Conservation (phyloP, 2,888 invertebrate species). For the Herminia tarsipennalis region DNA sequence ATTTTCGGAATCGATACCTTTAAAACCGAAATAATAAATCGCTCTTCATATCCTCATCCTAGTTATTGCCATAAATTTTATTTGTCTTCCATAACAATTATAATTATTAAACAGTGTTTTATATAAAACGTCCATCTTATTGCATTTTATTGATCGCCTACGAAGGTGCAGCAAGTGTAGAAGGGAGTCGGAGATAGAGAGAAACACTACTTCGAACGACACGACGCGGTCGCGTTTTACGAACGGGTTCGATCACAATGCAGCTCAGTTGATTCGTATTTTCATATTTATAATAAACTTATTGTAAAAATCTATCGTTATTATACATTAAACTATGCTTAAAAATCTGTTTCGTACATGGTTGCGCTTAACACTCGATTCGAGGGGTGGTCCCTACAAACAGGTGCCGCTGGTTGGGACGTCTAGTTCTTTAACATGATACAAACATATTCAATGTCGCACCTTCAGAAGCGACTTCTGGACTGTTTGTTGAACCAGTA, state of each 20-base stretch:
- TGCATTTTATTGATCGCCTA: constrained; percentile 42
- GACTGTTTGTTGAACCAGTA: constrained; percentile 12
- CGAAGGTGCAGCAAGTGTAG: constrained; percentile 62
- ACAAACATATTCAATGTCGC: constrained; percentile 18
- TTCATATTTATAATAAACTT: constrained; percentile 76
- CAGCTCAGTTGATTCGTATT: constrained; percentile 81
- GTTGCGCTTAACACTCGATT: constrained; percentile 47
- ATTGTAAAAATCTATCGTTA: constrained; percentile 78
- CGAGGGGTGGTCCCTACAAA: constrained; percentile 42
- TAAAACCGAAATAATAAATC: constrained; percentile 3
- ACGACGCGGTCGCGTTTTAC: constrained; percentile 47
- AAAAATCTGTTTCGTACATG: constrained; percentile 46
- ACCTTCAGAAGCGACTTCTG: constrained; percentile 23
- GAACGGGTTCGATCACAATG: constrained; percentile 80
- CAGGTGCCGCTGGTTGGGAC: constrained; percentile 23
- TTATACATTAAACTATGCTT: constrained; percentile 72
- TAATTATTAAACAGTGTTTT: constrained; percentile 32
- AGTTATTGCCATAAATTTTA: constrained; percentile 62
- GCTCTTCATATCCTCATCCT: constrained; percentile 42
- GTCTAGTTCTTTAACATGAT: constrained; percentile 9
- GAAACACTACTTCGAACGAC: constrained; percentile 56
- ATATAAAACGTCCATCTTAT: constrained; percentile 22
- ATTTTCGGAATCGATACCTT: neutral
- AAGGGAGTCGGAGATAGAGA: constrained; percentile 60
- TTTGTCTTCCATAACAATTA: constrained; percentile 48